These are phyloP conservation scores for Trididemnum clinides DNA, from an alignment of 23 tunicate species.

Conservation along the genomic window DNA sequence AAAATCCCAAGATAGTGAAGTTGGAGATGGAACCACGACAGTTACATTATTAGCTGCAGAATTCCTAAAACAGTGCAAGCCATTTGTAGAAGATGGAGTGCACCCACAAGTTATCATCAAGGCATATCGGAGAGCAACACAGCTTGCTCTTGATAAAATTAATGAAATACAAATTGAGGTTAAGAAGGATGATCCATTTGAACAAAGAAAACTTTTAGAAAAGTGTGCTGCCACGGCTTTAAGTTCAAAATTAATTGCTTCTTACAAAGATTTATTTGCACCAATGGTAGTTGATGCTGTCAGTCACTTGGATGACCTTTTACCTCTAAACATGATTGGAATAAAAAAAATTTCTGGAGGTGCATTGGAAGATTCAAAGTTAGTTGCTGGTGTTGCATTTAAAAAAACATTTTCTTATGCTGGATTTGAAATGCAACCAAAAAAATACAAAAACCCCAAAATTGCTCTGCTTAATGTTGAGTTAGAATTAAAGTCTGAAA, in stretches of 20 bases:
- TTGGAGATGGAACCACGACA: constrained; percentile 97
- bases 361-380: constrained; percentile 86
- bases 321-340: constrained; percentile 98
- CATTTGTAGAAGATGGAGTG: constrained; percentile 92
- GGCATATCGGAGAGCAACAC: constrained; percentile 89
- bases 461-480: constrained; percentile 95
- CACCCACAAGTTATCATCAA: constrained; percentile 96
- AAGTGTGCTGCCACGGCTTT: constrained; percentile 97
- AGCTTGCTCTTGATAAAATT: constrained; percentile 86
- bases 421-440: constrained; percentile 98
- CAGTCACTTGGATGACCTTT: constrained; percentile 73
- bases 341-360: constrained; percentile 99
- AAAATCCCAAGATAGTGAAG: constrained; percentile 98
- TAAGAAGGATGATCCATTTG: constrained; percentile 72
- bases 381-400: constrained; percentile 97
- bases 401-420: constrained; percentile 98
- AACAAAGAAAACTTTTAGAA: constrained; percentile 70
- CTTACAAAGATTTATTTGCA: constrained; percentile 90
- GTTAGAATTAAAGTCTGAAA: constrained; percentile 95
- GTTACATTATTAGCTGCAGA: constrained; percentile 96
- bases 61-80: constrained; percentile 83
- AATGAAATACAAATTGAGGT: constrained; percentile 85
- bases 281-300: constrained; percentile 99
- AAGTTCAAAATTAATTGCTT: constrained; percentile 87
- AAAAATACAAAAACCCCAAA: constrained; percentile 89